Conservation (phyloP, 2,888 invertebrate species). For the Fragum fragum region DNA sequence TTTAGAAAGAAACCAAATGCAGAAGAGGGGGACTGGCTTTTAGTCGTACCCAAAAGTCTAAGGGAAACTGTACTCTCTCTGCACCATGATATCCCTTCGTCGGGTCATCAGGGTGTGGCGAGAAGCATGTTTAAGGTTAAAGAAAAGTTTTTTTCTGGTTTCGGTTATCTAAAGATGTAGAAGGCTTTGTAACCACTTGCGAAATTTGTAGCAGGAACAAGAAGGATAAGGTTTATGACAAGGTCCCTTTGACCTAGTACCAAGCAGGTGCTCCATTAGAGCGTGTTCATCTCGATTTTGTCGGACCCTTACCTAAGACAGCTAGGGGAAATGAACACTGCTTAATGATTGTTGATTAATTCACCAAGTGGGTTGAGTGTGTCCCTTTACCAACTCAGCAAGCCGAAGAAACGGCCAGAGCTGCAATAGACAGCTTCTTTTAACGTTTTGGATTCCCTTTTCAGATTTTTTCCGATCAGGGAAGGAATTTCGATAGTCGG, state of each 20-base stretch:
- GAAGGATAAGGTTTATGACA: conserved; percentile 31
- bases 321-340: conserved; percentile 33
- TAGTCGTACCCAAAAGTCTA: conserved; percentile 18
- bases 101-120: conserved; percentile 46
- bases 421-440: conserved; percentile 36
- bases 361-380: conserved; percentile 40
- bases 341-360: conserved; percentile 42
- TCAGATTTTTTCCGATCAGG: conserved; percentile 32
- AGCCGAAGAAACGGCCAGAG: conserved; percentile 28
- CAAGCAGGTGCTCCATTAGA: conserved; percentile 32
- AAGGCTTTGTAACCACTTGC: conserved; percentile 25
- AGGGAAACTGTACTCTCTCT: background rate
- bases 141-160: conserved; percentile 45
- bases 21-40: background rate
- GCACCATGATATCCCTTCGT: conserved; percentile 38
- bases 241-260: conserved; percentile 29
- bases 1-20: background rate
- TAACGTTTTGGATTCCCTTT: conserved; percentile 29
- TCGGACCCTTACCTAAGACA: conserved; percentile 36
- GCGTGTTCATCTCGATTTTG: conserved; percentile 30
- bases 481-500: conserved; percentile 23
- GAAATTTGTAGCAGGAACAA: conserved; percentile 31
- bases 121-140: conserved; percentile 28
- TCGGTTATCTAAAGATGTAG: conserved; percentile 24
- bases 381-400: conserved; percentile 30